phyloP scores from a whole-genome alignment of 1,140 invertebrate genomes.

The Drosophila carrolli region DNA sequence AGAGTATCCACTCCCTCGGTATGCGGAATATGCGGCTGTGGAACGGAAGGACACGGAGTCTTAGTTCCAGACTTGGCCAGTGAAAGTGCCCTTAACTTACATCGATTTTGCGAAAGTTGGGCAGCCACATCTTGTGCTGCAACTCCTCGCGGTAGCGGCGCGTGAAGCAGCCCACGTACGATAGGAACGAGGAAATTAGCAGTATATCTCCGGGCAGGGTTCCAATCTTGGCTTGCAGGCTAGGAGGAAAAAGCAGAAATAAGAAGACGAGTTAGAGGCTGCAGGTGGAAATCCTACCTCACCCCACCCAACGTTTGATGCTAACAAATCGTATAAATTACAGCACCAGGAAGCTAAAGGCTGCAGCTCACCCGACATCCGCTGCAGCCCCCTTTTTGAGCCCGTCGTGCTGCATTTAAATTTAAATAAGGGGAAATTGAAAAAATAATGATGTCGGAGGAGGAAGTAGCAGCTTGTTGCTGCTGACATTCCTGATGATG shows the following conservation, averaged over 20 bases:
- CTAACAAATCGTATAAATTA: conserved; percentile 66
- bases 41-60: neutral
- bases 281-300: too few species aligned
- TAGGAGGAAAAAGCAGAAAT: too few species aligned
- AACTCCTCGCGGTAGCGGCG: conserved; percentile 93
- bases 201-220: conserved; percentile 96
- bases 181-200: conserved; percentile 96
- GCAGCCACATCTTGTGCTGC: conserved; percentile 91
- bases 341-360: conserved; percentile 48
- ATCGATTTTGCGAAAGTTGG: conserved; percentile 84
- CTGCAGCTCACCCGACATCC: conserved; percentile 28
- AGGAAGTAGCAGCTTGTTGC: conserved; percentile 41
- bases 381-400: neutral
- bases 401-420: conserved; percentile 38
- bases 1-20: conserved; percentile 93
- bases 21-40: conserved; percentile 90
- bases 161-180: conserved; percentile 97
- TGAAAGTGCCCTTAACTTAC: conserved; percentile 75
- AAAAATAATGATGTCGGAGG: conserved; percentile 74
- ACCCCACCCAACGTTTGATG: conserved; percentile 18
- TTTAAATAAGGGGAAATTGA: conserved; percentile 80
- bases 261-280: too few species aligned
- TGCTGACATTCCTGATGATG: conserved; percentile 44
- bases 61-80: conserved; percentile 7
- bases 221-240: conserved; percentile 87